Conservation (phyloP, 2,113 vertebrate genomes). For the Salvelinus namaycush region DNA sequence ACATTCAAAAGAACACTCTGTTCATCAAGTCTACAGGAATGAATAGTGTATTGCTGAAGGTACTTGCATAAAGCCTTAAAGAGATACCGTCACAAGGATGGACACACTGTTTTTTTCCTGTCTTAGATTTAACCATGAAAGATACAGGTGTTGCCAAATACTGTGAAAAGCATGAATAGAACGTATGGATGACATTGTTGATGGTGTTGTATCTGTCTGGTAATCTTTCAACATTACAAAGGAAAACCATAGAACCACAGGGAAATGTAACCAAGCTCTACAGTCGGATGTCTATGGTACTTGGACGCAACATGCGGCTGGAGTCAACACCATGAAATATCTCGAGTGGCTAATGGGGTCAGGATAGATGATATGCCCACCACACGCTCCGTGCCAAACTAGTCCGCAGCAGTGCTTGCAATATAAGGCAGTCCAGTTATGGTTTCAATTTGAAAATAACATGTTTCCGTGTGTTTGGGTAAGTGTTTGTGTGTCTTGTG, state of each 20-base stretch:
- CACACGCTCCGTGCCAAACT: not conserved
- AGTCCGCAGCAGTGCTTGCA: slow-evolving; percentile 45
- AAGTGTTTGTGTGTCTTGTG: slow-evolving; percentile 17
- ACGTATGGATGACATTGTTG: not conserved
- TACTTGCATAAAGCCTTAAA: not conserved
- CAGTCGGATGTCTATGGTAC: too few species aligned
- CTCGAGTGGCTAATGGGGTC: not conserved
- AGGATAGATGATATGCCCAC: not conserved
- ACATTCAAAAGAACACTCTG: not conserved
- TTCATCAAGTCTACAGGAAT: not conserved
- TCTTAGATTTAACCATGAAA: not conserved
- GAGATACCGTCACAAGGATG: not conserved
- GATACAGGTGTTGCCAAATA: not conserved
- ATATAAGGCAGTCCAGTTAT: slow-evolving; percentile 14
- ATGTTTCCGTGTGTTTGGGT: not conserved
- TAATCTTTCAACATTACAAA: not conserved
- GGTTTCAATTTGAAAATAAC: slow-evolving; percentile 28
- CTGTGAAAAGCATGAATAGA: not conserved
- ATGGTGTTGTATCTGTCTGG: not conserved
- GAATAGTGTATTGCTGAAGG: not conserved
- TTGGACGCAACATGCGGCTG: not conserved
- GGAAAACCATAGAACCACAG: not conserved
- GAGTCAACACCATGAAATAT: not conserved
- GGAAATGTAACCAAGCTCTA: not conserved
- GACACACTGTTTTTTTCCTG: not conserved